These are phyloP conservation scores for Argopecten irradians DNA, from an alignment of 1,140 invertebrate species.

Conservation along the genomic window DNA sequence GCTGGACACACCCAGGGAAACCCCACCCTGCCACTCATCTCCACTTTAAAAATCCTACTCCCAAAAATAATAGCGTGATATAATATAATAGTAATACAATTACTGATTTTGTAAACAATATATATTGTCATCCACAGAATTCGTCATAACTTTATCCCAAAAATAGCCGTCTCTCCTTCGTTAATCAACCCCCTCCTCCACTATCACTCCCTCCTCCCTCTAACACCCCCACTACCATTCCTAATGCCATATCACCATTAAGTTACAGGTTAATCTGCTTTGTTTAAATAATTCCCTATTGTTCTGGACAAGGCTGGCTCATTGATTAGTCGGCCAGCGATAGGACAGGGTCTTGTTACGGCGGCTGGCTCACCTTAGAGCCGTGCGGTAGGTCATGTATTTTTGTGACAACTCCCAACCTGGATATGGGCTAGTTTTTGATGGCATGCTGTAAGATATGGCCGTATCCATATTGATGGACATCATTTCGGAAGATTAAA, in stretches of 20 bases:
- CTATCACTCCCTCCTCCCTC: background rate
- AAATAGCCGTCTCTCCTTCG: background rate
- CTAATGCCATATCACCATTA: background rate
- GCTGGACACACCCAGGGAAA: background rate
- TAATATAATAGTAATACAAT: too few species aligned
- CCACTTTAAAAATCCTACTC: too few species aligned
- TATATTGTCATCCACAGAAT: too few species aligned
- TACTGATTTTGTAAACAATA: too few species aligned
- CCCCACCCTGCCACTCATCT: too few species aligned
- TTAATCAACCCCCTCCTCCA: background rate
- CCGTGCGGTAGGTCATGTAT: background rate
- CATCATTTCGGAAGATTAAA: too few species aligned
- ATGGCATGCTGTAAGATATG: background rate
- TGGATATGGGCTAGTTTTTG: background rate
- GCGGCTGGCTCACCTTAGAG: background rate
- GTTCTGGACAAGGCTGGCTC: background rate
- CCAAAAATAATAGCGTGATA: too few species aligned
- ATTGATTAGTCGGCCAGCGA: background rate
- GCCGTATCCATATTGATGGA: too few species aligned
- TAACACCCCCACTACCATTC: background rate
- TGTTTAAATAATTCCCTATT: constrained; percentile 9
- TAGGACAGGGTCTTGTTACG: constrained; percentile 12
- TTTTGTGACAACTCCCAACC: background rate
- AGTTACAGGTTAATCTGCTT: background rate
- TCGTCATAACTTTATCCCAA: too few species aligned